Evolutionary conservation across 1,140 invertebrate species (phyloP).

Genomic region (Akabosia matsudoensis): DNA sequence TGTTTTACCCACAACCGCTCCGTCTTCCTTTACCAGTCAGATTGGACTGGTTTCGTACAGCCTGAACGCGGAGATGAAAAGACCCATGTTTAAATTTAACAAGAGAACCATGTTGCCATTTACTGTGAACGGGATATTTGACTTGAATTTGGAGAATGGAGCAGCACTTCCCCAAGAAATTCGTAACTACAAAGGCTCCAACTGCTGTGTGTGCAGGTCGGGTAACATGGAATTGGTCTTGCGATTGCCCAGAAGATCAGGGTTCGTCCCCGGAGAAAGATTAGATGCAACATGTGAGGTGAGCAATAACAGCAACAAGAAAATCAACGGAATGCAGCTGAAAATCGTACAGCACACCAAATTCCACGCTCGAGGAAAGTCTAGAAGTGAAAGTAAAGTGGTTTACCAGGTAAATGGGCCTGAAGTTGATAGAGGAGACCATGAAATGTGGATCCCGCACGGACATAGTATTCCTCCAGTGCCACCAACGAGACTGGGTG

Average conservation of each 20-base stretch:
- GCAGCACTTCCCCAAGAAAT: not conserved
- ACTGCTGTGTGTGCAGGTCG: slow-evolving; percentile 30
- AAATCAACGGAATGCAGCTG: slow-evolving; percentile 18
- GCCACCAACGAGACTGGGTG: slow-evolving; percentile 29
- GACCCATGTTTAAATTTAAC: too few relatives aligned
- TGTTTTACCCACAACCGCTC: too few relatives aligned
- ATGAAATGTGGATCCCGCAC: slow-evolving; percentile 18
- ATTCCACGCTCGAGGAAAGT: slow-evolving; percentile 30
- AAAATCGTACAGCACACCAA: slow-evolving; percentile 20
- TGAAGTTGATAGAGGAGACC: slow-evolving; percentile 14
- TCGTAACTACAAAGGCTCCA: slow-evolving; percentile 20
- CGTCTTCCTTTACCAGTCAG: too few relatives aligned
- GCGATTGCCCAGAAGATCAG: slow-evolving; percentile 3
- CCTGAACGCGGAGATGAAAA: too few relatives aligned
- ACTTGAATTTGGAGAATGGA: slow-evolving; percentile 16
- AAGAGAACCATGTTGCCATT: too few relatives aligned
- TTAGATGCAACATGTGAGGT: slow-evolving; percentile 12
- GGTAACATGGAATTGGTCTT: slow-evolving; percentile 30
- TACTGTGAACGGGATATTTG: too few relatives aligned
- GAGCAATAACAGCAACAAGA: slow-evolving; percentile 23
- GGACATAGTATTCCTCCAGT: slow-evolving; percentile 24
- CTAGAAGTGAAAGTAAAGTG: not conserved
- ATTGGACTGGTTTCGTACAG: too few relatives aligned
- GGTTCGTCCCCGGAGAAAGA: slow-evolving; percentile 34
- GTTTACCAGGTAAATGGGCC: slow-evolving; percentile 16